A percentile compares a stretch with the other conserved stretches of the same genome.
Evolutionary conservation across 2,888 invertebrate species (phyloP).

Genomic region (Chromoteleia sp.): DNA sequence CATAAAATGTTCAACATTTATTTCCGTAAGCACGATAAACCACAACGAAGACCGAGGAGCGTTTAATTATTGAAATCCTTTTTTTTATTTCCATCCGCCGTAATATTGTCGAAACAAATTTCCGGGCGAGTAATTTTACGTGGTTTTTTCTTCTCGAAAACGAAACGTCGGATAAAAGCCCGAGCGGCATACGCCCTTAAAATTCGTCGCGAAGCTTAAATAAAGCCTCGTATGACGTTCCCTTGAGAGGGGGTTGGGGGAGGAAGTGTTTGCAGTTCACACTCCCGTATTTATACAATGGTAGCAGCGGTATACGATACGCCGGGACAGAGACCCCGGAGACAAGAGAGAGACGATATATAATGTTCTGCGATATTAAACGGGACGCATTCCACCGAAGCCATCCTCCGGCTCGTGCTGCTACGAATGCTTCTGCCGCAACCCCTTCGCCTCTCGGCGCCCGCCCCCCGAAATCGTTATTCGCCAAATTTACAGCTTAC

Average conservation of each 20-base stretch:
- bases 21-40: too few species aligned
- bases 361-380: conserved; percentile 85
- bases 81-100: conserved; percentile 4
- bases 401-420: conserved; percentile 80
- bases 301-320: conserved; percentile 74
- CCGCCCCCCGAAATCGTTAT: conserved; percentile 80
- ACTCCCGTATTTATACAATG: conserved; percentile 65
- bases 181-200: conserved; percentile 25
- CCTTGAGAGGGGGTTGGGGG: conserved; percentile 15
- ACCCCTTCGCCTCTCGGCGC: conserved; percentile 61
- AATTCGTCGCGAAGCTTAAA: conserved; percentile 56
- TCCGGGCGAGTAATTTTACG: conserved; percentile 28
- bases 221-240: conserved; percentile 59
- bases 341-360: conserved; percentile 82
- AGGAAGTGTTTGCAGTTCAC: conserved; percentile 66
- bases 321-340: conserved; percentile 76
- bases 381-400: conserved; percentile 84
- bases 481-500: conserved; percentile 83
- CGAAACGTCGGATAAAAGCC: conserved; percentile 35
- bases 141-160: conserved; percentile 18
- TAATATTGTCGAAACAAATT: conserved; percentile 30
- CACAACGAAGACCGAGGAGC: too few species aligned
- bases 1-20: too few species aligned
- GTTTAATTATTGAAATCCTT: too few species aligned
- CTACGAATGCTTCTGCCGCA: conserved; percentile 82